A percentile compares a stretch with the other conserved stretches of the same genome.
These are phyloP conservation scores for Motacilla tschutschensis DNA, from an alignment of 2,113 vertebrate species.

Conservation along the genomic window DNA sequence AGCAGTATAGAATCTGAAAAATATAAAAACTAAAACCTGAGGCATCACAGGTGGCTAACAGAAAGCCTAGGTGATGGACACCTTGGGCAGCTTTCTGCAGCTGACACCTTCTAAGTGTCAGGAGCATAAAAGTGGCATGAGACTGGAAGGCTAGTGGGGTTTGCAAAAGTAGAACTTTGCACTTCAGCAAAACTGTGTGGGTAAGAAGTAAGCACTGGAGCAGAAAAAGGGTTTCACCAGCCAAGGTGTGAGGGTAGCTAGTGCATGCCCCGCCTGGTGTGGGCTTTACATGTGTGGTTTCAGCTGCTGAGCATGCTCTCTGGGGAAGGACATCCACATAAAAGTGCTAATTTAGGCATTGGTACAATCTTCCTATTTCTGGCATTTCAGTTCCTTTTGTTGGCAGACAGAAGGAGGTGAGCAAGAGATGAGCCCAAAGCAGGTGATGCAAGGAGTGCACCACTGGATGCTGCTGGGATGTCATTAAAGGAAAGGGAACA, in stretches of 20 bases:
- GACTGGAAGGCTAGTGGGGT: neutral
- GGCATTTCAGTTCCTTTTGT: neutral
- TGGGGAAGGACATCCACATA: neutral
- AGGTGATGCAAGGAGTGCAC: neutral
- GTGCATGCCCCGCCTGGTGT: accelerated
- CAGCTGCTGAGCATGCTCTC: neutral
- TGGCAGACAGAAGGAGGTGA: neutral
- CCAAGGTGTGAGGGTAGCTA: neutral
- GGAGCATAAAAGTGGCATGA: neutral
- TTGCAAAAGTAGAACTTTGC: neutral
- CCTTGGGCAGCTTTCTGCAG: neutral
- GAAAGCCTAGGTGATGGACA: neutral
- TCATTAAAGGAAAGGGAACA: neutral
- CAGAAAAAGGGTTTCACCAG: neutral
- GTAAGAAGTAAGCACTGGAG: neutral
- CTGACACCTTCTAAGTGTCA: neutral
- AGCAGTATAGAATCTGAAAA: neutral
- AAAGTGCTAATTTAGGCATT: neutral
- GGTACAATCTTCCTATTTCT: neutral
- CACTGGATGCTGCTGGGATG: neutral
- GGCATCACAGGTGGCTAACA: neutral
- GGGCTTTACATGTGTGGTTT: neutral
- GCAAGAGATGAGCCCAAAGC: neutral
- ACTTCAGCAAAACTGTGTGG: neutral
- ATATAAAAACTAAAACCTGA: neutral